Conservation (phyloP, 2,113 vertebrate species). For the Xiphophorus hellerii region DNA sequence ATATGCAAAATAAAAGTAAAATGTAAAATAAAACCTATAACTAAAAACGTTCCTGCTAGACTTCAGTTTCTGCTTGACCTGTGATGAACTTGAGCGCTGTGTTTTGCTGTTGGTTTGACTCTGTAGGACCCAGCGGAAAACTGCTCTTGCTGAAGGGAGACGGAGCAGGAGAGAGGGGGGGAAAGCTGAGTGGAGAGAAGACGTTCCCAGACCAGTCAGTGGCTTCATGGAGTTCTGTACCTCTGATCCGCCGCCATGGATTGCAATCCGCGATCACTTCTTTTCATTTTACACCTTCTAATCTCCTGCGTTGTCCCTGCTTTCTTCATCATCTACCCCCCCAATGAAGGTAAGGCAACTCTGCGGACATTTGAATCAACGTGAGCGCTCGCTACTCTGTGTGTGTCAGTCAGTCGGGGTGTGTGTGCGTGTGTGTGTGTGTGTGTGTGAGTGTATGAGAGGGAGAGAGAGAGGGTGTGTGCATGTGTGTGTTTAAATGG, state of each 20-base stretch:
- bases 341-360: conserved; percentile 90
- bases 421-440: not conserved
- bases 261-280: conserved; percentile 82
- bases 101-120: conserved; percentile 41
- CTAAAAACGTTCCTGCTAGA: not conserved
- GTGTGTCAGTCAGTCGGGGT: not conserved
- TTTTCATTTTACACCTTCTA: conserved; percentile 69
- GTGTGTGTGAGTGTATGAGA: not conserved
- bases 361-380: conserved; percentile 13
- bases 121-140: conserved; percentile 83
- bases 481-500: conserved; percentile 4
- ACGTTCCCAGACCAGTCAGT: conserved; percentile 88
- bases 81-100: conserved; percentile 69
- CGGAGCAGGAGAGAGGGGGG: conserved; percentile 61
- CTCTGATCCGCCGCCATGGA: conserved; percentile 92
- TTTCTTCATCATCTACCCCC: conserved; percentile 80
- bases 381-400: not conserved
- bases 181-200: conserved; percentile 62
- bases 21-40: too few relatives aligned
- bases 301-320: conserved; percentile 74
- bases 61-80: conserved; percentile 53
- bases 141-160: conserved; percentile 57
- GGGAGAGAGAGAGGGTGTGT: not conserved
- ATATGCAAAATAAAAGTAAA: too few relatives aligned
- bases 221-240: conserved; percentile 92